Conservation (phyloP, 1,140 invertebrate genomes). For the Euborellia annulipes region DNA sequence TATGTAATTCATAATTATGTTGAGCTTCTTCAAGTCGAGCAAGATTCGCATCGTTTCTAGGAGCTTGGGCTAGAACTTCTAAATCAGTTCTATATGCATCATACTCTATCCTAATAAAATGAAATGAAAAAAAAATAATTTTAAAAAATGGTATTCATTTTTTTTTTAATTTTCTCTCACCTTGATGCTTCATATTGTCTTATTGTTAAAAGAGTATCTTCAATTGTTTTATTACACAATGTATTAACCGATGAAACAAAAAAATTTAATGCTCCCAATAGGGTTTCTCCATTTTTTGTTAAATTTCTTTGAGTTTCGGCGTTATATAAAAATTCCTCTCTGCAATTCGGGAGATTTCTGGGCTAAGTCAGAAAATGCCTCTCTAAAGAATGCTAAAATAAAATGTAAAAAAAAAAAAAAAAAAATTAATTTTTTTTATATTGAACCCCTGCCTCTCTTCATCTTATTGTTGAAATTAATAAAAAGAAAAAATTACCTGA, state of each 20-base stretch:
- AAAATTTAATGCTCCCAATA: constrained; percentile 84
- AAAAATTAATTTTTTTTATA: no score
- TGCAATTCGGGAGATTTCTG: constrained; percentile 90
- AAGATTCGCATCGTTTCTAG: constrained; percentile 39
- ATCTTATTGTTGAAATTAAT: no score
- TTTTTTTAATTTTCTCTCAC: no score
- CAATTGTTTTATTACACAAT: constrained; percentile 90
- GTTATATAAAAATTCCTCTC: constrained; percentile 88
- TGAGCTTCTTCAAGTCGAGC: constrained; percentile 61
- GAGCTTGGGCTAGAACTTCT: constrained; percentile 52
- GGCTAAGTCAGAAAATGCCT: constrained; percentile 83
- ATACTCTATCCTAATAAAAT: no score
- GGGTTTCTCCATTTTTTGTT: constrained; percentile 84
- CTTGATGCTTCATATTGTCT: constrained; percentile 83
- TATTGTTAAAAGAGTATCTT: constrained; percentile 86
- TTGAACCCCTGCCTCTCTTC: no score
- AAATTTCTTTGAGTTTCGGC: constrained; percentile 86
- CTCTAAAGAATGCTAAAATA: constrained; percentile 53
- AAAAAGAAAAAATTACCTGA: no score
- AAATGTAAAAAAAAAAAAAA: no score
- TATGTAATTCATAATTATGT: constrained; percentile 66
- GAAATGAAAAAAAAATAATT: no score
- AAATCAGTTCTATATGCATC: constrained; percentile 91
- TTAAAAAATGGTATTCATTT: no score
- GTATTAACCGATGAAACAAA: constrained; percentile 92